Evolutionary conservation across 2,113 vertebrate species (phyloP), one percentile per base, ranked within the genome.

Genomic region (Pollimyrus isidori): DNA sequence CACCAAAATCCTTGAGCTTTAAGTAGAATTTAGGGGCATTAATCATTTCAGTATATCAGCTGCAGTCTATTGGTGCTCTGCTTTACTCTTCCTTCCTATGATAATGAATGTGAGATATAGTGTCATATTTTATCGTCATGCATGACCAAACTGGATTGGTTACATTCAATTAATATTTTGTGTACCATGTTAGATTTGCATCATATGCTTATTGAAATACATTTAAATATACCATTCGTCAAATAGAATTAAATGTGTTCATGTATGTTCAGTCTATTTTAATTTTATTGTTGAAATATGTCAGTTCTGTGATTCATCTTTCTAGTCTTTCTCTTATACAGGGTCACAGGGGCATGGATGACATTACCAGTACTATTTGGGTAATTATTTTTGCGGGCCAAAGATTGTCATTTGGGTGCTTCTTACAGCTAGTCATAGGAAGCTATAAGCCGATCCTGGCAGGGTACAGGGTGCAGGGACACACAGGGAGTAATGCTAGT

Each of bases 1-100:
- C 58, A 23, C 42, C 48, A 17, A 46, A 90, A 89, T 87, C 87
- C 86, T 82, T 69, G 69, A 86, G 58, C 26, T 80, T 91, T 76
- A 91, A 88, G 58, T 86, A 86, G 35, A 85, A 83, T 53, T 62
- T 17, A 48, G 88, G 76, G 88, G 85, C 87, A 88, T 86, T 58
- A 88, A 56, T 87, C 69, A 56, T 89, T 91, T 83, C 89, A 58
- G 6, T 90, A 46, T 46, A 42, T 6, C n/a, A 10, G 23, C 49
- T 48, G 7, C 83, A 58, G 23, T 13, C 76, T 69, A 48, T 26
- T 13, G 62, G 62, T 65, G 62, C n/a, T 13, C 62, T 30, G 62
- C 62, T 7, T 39, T 42, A 80, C 73, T 80, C 73, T 80, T 80
- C 35, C 69, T 15, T 19, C 3, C 69, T 76, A 39, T 39, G 15